Evolutionary conservation across 2,113 vertebrate species (phyloP).

Genomic region (Peucedramus taeniatus): DNA sequence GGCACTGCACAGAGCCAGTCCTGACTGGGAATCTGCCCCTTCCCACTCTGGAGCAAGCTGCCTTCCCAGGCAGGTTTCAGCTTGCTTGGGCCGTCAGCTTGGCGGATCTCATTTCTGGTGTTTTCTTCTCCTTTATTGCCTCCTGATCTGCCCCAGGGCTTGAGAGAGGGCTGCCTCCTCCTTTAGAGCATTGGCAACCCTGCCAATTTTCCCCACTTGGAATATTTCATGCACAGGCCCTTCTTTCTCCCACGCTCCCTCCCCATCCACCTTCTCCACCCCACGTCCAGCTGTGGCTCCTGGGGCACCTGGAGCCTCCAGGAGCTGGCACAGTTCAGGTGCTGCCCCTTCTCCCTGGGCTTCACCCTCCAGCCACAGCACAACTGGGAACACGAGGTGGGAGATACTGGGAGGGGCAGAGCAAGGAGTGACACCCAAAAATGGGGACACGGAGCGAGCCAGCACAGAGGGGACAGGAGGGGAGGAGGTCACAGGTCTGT

Average conservation of each 20-base stretch:
- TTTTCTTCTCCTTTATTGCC: slow-evolving; percentile 36
- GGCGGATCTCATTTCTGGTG: slow-evolving; percentile 4
- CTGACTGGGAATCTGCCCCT: slow-evolving; percentile 2
- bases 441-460: background rate
- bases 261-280: background rate
- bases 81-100: slow-evolving; percentile 40
- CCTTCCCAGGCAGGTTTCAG: slow-evolving; percentile 28
- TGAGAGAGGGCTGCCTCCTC: slow-evolving; percentile 40
- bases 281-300: background rate
- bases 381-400: fast-evolving
- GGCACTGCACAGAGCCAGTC: background rate
- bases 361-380: background rate
- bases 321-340: background rate
- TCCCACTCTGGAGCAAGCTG: slow-evolving; percentile 3
- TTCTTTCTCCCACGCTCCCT: slow-evolving; percentile 23
- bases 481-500: background rate
- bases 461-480: background rate
- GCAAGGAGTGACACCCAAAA: background rate
- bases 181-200: background rate
- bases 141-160: slow-evolving; percentile 20
- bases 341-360: background rate
- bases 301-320: background rate
- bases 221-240: background rate
- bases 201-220: background rate
- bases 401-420: background rate